These are phyloP conservation scores for Progne subis DNA, from an alignment of 2,113 vertebrate species.

Conservation along the genomic window DNA sequence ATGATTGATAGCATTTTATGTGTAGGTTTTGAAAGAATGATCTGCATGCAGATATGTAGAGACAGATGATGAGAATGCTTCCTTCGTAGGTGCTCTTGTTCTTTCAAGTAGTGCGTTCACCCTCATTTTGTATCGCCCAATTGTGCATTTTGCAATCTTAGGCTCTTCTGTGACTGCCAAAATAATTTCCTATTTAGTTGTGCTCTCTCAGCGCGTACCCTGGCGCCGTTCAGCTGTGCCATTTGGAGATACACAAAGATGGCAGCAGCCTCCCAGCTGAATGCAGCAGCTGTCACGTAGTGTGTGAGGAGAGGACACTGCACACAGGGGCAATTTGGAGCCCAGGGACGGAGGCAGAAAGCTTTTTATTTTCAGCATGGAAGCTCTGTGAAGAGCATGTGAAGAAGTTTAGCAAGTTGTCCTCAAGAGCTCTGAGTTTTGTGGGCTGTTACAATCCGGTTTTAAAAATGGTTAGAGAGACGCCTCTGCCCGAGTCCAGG, in stretches of 20 bases:
- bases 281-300: neutral
- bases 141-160: neutral
- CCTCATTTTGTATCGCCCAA: neutral
- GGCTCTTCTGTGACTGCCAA: neutral
- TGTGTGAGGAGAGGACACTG: neutral
- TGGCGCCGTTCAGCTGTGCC: neutral
- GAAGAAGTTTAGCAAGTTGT: too few relatives aligned
- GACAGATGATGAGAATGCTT: neutral
- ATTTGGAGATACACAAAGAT: neutral
- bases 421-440: too few relatives aligned
- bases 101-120: neutral
- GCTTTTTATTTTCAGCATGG: neutral
- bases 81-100: neutral
- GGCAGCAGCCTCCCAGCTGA: neutral
- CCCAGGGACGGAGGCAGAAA: neutral
- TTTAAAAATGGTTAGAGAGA: too few relatives aligned
- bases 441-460: too few relatives aligned
- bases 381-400: too few relatives aligned
- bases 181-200: neutral
- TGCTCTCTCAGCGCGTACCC: rapidly evolving
- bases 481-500: too few relatives aligned
- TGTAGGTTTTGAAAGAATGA: neutral
- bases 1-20: neutral
- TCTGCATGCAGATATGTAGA: neutral
- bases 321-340: neutral